Evolutionary conservation across 1,140 invertebrate species (phyloP), one percentile per base, ranked within the genome.

Genomic region (Caenorhabditis inopinata): DNA sequence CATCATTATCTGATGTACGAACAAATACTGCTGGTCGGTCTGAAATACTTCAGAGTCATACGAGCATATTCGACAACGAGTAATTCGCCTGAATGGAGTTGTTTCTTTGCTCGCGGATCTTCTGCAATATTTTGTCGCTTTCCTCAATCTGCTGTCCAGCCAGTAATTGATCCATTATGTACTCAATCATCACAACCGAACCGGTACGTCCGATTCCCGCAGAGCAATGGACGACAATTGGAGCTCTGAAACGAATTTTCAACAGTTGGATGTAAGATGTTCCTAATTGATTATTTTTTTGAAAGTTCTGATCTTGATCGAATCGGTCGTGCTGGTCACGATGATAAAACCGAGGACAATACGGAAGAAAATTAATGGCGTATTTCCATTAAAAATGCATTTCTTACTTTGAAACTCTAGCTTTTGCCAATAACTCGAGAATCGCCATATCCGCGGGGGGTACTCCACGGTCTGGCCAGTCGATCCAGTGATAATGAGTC

Each of bases 161-260:
- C 12, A 38, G n/a, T 16, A 80, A n/a, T 14, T 42, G 51, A 49
- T 80, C 79, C 62, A 80, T 68, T 9, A 80, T 76, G 73, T 75
- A 80, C 27, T 80, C 68, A n/a, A 80, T 53, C 46, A 58, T 42
- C 16, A 80, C 79, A 25, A 80, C 51, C 7, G 68, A 47, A n/a
- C 96, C 96, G 90, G 96, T 97, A 85, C 96, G 91, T 62, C 96
- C 96, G 85, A 98, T 97, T 14, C 96, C 96, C 74, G 96, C 96
- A 87, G 94, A 96, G 89, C 96, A 97, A 89, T 97, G 96, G 42
- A 97, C 94, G 51, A 97, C 92, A 85, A 98, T 96, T 5, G 96
- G 95, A 29, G 38, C 38, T 21, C 74, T 76, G 47, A 49, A 48
- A 48, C 9, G 3, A 32, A 12, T 53, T n/a, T n/a, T n/a, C n/a